Evolutionary conservation across 2,113 vertebrate genomes (phyloP).

Genomic region (Vicugna pacos): DNA sequence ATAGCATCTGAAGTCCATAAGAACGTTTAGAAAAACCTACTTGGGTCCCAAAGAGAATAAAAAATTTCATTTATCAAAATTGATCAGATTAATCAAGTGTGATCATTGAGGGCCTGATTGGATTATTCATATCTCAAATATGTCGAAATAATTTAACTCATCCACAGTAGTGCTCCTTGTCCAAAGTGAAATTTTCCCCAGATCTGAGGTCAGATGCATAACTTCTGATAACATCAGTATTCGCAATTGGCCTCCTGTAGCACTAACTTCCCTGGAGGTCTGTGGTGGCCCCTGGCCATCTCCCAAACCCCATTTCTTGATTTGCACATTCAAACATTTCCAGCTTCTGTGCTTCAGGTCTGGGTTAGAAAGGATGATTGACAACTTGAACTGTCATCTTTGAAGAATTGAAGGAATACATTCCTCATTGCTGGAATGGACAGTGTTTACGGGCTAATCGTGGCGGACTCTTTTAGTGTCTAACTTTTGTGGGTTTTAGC

Average conservation of each 20-base stretch:
- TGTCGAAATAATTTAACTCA: neutral
- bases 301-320: neutral
- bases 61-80: neutral
- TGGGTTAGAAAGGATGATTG: neutral
- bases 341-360: neutral
- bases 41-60: neutral
- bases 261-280: neutral
- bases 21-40: neutral
- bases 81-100: neutral
- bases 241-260: neutral
- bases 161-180: neutral
- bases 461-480: neutral
- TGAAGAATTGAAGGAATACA: neutral
- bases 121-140: conserved; percentile 1
- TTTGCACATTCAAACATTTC: neutral
- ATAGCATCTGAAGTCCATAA: neutral
- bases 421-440: neutral
- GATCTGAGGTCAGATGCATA: neutral
- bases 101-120: neutral
- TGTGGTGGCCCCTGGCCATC: neutral
- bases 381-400: neutral
- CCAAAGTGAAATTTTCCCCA: neutral
- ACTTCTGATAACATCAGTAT: neutral
- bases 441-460: conserved; percentile 8
- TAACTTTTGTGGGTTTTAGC: neutral